phyloP scores from a whole-genome alignment of 2,888 invertebrate genomes.

The Ennomos fuscantarius region DNA sequence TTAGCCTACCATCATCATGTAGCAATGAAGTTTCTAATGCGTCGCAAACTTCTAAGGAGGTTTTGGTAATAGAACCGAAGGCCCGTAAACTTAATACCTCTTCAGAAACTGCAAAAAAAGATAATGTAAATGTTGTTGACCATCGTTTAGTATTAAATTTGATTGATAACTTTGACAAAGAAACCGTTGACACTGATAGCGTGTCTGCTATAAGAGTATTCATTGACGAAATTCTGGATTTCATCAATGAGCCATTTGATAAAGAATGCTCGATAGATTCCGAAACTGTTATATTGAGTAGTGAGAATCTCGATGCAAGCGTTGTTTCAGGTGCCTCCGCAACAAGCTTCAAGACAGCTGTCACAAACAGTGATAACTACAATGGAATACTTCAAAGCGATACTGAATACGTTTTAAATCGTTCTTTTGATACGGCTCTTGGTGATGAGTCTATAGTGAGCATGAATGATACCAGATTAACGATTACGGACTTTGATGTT shows the following conservation, averaged over 20 bases:
- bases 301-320: constrained; percentile 36
- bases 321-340: constrained; percentile 43
- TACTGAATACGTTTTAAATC: constrained; percentile 48
- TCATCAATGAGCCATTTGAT: constrained; percentile 35
- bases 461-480: constrained; percentile 43
- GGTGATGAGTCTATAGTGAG: constrained; percentile 47
- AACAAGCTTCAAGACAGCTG: constrained; percentile 49
- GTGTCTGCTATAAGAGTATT: constrained; percentile 50
- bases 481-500: constrained; percentile 56
- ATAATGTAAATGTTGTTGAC: constrained; percentile 35
- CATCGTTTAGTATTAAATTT: constrained; percentile 42
- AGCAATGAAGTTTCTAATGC: constrained; percentile 26
- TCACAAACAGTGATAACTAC: constrained; percentile 45
- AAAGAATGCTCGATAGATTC: constrained; percentile 43
- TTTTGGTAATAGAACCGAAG: constrained; percentile 46
- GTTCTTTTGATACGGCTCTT: constrained; percentile 46
- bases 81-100: constrained; percentile 9
- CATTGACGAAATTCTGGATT: constrained; percentile 52
- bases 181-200: constrained; percentile 30
- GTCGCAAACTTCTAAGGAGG: constrained; percentile 44
- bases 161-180: constrained; percentile 37
- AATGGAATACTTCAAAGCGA: constrained; percentile 43
- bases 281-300: constrained; percentile 47
- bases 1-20: constrained; percentile 22
- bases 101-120: constrained; percentile 3